Percentiles rank a stretch among this genome's conserved stretches.
phyloP scores from a whole-genome alignment of 2,888 invertebrate species.

The Agrotis clavis region DNA sequence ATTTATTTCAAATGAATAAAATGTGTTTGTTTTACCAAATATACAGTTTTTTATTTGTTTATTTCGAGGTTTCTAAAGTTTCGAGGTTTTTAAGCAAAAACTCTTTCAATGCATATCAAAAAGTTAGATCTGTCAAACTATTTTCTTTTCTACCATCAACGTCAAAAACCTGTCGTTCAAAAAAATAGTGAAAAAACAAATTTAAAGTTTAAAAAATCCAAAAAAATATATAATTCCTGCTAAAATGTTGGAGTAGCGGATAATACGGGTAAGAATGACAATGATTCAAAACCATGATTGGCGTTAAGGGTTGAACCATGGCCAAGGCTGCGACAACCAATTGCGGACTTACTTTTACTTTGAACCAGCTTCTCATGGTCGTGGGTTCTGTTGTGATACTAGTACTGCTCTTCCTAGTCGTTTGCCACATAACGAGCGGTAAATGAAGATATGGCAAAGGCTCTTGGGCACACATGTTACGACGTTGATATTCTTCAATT shows the following conservation, averaged over 20 bases:
- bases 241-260: conserved; percentile 16
- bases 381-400: conserved; percentile 81
- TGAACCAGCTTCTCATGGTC: conserved; percentile 82
- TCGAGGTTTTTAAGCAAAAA: conserved; percentile 12
- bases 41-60: not conserved
- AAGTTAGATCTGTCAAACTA: conserved; percentile 15
- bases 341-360: conserved; percentile 74
- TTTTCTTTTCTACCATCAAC: conserved; percentile 47
- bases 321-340: conserved; percentile 45
- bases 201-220: conserved; percentile 12
- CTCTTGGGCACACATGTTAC: conserved; percentile 57
- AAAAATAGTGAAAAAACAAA: conserved; percentile 23
- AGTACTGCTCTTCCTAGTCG: conserved; percentile 79
- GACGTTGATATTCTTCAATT: conserved; percentile 78
- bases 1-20: conserved; percentile 36
- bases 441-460: conserved; percentile 65
- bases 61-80: not conserved
- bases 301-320: conserved; percentile 59
- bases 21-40: conserved; percentile 38
- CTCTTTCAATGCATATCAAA: conserved; percentile 34
- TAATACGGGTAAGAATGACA: conserved; percentile 6
- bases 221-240: conserved; percentile 4
- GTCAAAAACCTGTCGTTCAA: conserved; percentile 47
- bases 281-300: conserved; percentile 59
- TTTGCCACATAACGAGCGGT: conserved; percentile 82